phyloP scores from a whole-genome alignment of 2,113 vertebrate genomes.

The Aldabrachelys gigantea region DNA sequence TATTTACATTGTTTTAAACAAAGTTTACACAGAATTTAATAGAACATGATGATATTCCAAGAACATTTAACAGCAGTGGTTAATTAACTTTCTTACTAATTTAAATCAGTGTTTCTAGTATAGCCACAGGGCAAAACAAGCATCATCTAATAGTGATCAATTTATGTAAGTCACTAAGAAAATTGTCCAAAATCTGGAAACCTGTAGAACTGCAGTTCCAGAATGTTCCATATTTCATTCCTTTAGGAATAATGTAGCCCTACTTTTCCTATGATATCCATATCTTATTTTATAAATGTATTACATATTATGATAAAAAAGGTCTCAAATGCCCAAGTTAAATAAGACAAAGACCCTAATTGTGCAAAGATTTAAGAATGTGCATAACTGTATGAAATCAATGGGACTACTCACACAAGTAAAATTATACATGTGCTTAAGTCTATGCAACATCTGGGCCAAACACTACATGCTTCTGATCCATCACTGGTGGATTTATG shows the following conservation, averaged over 20 bases:
- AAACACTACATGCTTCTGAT: not conserved
- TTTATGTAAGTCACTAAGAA: not conserved
- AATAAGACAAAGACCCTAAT: not conserved
- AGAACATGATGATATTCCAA: not conserved
- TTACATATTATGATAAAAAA: not conserved
- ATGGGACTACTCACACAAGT: not conserved
- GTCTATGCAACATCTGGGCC: not conserved
- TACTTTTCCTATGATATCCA: not conserved
- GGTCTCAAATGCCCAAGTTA: not conserved
- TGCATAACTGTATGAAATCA: not conserved
- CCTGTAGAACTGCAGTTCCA: not conserved
- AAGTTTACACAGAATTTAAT: not conserved
- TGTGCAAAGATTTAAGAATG: not conserved
- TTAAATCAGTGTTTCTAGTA: not conserved
- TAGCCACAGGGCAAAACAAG: not conserved
- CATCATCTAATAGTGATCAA: not conserved
- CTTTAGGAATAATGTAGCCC: not conserved
- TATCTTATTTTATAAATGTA: not conserved
- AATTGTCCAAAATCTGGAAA: not conserved
- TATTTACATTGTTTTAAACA: not conserved
- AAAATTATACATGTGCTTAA: not conserved
- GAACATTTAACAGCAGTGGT: not conserved
- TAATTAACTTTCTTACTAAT: not conserved
- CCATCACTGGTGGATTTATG: not conserved
- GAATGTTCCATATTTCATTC: not conserved